phyloP scores from a whole-genome alignment of 1,140 invertebrate species.

The Aphelenchoides avenae region DNA sequence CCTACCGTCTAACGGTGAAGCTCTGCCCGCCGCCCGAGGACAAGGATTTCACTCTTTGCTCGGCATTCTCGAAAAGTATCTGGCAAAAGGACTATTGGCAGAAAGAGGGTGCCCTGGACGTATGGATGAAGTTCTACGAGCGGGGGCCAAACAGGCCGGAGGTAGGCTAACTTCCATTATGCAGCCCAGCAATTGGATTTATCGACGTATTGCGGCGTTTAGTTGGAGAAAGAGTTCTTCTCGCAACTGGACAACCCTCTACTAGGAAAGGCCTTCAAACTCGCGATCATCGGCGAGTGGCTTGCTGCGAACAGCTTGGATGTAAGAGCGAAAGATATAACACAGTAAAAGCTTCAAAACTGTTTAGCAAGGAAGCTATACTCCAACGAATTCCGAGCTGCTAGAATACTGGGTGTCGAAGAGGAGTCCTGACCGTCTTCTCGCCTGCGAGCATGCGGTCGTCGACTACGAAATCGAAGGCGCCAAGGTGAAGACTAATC shows the following conservation, averaged over 20 bases:
- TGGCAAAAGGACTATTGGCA: slow-evolving; percentile 60
- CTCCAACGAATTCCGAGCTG: slow-evolving; percentile 57
- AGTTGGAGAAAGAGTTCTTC: slow-evolving; percentile 58
- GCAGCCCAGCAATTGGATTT: not conserved
- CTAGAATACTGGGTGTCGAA: slow-evolving; percentile 59
- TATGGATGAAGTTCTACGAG: slow-evolving; percentile 59
- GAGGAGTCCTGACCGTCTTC: slow-evolving; percentile 51
- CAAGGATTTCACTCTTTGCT: slow-evolving; percentile 56
- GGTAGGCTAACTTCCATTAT: slow-evolving; percentile 13
- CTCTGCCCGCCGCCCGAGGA: slow-evolving; percentile 57
- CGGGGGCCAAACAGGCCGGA: slow-evolving; percentile 50
- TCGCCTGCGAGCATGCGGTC: slow-evolving; percentile 56
- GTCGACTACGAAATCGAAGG: slow-evolving; percentile 59
- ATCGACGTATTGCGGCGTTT: slow-evolving; percentile 7
- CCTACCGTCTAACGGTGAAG: slow-evolving; percentile 49
- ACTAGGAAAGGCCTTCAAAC: slow-evolving; percentile 57
- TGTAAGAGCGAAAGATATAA: slow-evolving; percentile 23
- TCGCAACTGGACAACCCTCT: slow-evolving; percentile 57
- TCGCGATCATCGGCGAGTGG: slow-evolving; percentile 59
- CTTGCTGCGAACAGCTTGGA: slow-evolving; percentile 55
- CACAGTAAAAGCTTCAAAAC: slow-evolving; percentile 1
- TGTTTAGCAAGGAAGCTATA: slow-evolving; percentile 56
- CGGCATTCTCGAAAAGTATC: slow-evolving; percentile 57
- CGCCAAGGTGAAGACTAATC: slow-evolving; percentile 58
- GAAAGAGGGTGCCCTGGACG: slow-evolving; percentile 58